Base-by-base conservation (phyloP, 2,113 vertebrate species). In the Arenaria interpres region DNA sequence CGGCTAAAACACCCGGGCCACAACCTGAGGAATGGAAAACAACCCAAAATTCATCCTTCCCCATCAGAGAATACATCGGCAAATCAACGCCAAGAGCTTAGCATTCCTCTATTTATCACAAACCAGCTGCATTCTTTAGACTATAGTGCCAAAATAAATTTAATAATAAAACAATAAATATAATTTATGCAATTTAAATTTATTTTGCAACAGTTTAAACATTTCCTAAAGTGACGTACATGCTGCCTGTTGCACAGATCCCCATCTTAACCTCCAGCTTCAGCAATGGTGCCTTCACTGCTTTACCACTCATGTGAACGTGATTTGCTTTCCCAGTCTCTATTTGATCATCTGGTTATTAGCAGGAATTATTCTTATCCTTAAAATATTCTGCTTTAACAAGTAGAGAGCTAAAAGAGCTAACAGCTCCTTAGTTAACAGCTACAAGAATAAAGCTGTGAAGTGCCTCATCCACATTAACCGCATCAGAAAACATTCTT, bases 1-100 rank as follows among this genome's bases (percentile, higher is more conserved):
- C 99, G 2, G 99, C 98, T 97, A 99, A 96, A 71, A 99, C 98
- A 53, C 99, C 98, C 0, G 98, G 98, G 82, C 99, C 99, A 87
- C 98, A 99, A 76, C 99, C 99, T 99, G 96, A 50, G 96, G 37
- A 80, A 77, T 1, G 45, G 37, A 78, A 87, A 83, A 77, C 28
- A 89, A 5, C 37, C 48, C 67, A 23, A 8, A 30, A 43, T 37
- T 57, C 10, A 73, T 43, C 48, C 68, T 37, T 63, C 51, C 43
- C 12, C 1, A 46, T 4, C 43, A 80, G 14, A 50, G 43, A 12
- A 35, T 1, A 11, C 54, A 54, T 3, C 57, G 60, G n/a, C 11
- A 53, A 37, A 67, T 6, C 75, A 39, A 30, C 33, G 43, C 17
- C 35, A 57, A 28, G 63, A 46, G n/a, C 39, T 48, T 8, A 30